A percentile compares a stretch with the other conserved stretches of the same genome.
phyloP scores from a whole-genome alignment of 2,888 invertebrate species.

The Erpobdella octoculata region DNA sequence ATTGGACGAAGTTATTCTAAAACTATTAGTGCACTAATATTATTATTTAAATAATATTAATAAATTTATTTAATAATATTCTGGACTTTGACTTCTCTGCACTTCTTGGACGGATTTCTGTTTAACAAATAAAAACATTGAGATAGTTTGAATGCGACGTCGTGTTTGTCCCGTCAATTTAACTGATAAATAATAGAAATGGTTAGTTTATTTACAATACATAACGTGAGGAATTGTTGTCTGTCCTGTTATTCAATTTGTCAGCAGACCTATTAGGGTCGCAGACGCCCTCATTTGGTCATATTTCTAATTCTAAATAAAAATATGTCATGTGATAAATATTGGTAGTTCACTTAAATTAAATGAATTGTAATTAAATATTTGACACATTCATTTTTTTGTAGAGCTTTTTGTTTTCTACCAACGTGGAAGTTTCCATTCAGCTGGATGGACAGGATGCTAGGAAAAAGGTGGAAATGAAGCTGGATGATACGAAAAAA shows the following conservation, averaged over 20 bases:
- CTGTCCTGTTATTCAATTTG: no score
- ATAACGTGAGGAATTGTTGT: no score
- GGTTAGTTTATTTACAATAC: neutral
- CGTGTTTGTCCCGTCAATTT: neutral
- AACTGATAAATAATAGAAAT: neutral
- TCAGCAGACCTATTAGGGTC: no score
- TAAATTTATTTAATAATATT: neutral
- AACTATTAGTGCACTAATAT: neutral
- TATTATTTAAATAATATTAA: neutral
- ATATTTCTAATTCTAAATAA: neutral
- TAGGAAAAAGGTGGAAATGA: slow-evolving; percentile 80
- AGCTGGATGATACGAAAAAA: slow-evolving; percentile 88
- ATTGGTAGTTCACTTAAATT: neutral
- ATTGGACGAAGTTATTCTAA: neutral
- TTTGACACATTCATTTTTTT: neutral
- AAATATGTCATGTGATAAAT: slow-evolving; percentile 10
- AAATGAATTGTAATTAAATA: neutral
- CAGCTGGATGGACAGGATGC: slow-evolving; percentile 87
- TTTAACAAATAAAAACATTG: slow-evolving; percentile 6
- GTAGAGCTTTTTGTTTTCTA: slow-evolving; percentile 90
- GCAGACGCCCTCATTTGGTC: neutral
- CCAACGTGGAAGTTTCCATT: slow-evolving; percentile 95
- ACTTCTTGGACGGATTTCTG: neutral
- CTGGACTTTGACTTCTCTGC: neutral
- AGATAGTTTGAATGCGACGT: neutral